Base-by-base conservation (phyloP, 2,113 vertebrate genomes). In the Psilopsiagon aurifrons region DNA sequence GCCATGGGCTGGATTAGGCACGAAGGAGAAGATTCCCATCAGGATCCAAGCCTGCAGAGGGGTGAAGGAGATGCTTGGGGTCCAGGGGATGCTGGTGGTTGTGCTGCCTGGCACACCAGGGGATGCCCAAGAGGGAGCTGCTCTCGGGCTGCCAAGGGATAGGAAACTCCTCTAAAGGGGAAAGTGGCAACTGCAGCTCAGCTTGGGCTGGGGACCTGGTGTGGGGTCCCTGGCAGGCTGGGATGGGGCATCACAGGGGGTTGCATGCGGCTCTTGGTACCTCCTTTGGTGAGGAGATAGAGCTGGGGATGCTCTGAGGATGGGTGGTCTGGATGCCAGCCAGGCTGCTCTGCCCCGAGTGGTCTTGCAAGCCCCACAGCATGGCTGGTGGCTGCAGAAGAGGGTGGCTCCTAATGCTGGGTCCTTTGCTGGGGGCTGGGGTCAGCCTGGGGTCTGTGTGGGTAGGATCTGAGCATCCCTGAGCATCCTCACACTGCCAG, bases 401-500 rank as follows among this genome's bases (percentile, higher is more conserved):
- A 10, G 33, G 9, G 6, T 81, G 33, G 24, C 5, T 85, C 5
- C 33, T 79, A 60, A 59, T 79, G 47, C 16, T 33, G 89, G 5
- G 4, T 67, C 43, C 41, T 83, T 46, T 77, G 49, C 11, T 46
- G 31, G 27, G 11, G 13, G 43, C 57, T 71, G 49, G 43, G 39
- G 13, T 83, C 76, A 79, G 41, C 17, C 5, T 43, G 22, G 27
- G 9, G 14, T 66, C 83, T 88, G 9, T 4, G 6, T 27, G 35
- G 4, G 27, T 11, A 80, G 57, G 7, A 90, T 44, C 37, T 76
- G 29, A 69, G 54, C 27, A 80, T 37, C 35, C 59, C n/a, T 59
- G n/a, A 59, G 52, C 47, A 74, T 37, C 52, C 27, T 39, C 0
- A 0, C 10, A 49, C 25, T 4, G 2, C 28, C 12, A 7, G 20